Evolutionary conservation across 2,113 vertebrate genomes (phyloP).

Genomic region (Himantopus leucocephalus): DNA sequence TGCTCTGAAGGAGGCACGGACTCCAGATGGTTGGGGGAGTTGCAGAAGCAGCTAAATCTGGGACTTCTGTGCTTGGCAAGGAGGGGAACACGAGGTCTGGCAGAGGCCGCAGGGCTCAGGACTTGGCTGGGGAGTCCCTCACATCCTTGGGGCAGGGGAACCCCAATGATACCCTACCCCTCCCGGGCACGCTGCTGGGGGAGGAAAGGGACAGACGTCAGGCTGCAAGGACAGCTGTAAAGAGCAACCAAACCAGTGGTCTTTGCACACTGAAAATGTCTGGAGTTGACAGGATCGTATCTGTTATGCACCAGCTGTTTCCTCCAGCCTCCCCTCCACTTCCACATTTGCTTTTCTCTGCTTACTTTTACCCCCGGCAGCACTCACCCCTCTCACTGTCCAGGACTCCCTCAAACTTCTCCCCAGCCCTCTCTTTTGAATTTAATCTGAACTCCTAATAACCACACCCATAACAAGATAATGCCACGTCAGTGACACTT

Average conservation of each 20-base stretch:
- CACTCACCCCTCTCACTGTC: background rate
- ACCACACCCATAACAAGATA: background rate
- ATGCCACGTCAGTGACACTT: background rate
- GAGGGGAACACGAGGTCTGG: background rate
- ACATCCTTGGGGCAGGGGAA: background rate
- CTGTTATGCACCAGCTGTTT: background rate
- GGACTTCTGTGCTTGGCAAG: background rate
- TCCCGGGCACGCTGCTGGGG: accelerated
- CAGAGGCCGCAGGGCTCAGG: background rate
- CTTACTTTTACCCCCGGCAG: background rate
- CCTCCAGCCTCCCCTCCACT: background rate
- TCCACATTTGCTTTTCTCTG: background rate
- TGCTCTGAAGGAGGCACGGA: background rate
- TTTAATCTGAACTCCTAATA: background rate
- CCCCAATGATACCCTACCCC: accelerated
- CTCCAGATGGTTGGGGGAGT: constrained; percentile 46
- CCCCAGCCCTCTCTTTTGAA: background rate
- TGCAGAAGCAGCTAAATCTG: background rate
- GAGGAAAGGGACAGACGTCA: accelerated
- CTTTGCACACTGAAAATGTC: background rate
- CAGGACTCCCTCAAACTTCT: background rate
- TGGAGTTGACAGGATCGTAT: background rate
- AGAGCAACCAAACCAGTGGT: background rate
- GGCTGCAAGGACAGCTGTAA: background rate
- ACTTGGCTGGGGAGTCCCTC: background rate